phyloP scores from a whole-genome alignment of 2,888 invertebrate genomes.

The Rosalia funebris region DNA sequence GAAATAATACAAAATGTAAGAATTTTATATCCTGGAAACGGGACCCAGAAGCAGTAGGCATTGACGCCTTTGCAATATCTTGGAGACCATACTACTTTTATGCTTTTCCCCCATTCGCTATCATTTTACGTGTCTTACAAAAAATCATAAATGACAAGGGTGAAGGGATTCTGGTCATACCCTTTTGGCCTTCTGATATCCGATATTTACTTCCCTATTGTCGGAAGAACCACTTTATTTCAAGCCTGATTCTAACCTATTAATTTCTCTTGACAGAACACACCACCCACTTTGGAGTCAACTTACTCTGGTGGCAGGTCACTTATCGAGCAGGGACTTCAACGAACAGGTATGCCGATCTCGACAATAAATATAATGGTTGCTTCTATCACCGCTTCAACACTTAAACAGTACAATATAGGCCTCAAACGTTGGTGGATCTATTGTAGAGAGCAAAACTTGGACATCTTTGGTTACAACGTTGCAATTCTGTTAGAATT shows the following conservation, averaged over 20 bases:
- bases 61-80: conserved; percentile 30
- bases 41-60: conserved; percentile 24
- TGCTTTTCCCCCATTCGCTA: conserved; percentile 10
- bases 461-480: neutral
- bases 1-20: conserved; percentile 20
- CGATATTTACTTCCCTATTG: conserved; percentile 3
- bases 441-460: conserved; percentile 7
- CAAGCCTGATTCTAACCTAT: conserved; percentile 6
- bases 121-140: conserved; percentile 10
- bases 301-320: conserved; percentile 18
- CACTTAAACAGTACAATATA: conserved; percentile 12
- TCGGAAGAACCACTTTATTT: neutral
- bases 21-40: conserved; percentile 25
- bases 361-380: conserved; percentile 8
- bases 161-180: neutral
- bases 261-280: conserved; percentile 17
- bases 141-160: conserved; percentile 5
- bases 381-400: conserved; percentile 16
- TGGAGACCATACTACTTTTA: conserved; percentile 18
- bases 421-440: conserved; percentile 12
- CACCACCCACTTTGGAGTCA: conserved; percentile 15
- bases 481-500: conserved; percentile 15
- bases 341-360: conserved; percentile 6
- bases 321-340: conserved; percentile 13
- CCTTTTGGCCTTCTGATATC: conserved; percentile 1